These are phyloP conservation scores for Aphaenogaster floridana DNA, from an alignment of 1,140 invertebrate species.

Conservation along the genomic window DNA sequence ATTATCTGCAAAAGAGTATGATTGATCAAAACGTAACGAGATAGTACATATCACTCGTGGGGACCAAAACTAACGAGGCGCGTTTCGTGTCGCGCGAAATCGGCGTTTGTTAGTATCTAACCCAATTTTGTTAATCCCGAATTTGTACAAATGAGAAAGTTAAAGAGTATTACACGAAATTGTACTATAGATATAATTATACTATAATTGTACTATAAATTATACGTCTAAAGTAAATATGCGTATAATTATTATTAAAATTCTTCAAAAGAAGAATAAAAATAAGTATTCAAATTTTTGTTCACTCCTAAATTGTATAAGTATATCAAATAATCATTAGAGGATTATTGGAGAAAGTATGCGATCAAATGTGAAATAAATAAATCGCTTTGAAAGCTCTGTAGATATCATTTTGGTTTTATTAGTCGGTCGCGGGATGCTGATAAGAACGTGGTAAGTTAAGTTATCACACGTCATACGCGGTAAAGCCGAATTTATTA, in stretches of 20 bases:
- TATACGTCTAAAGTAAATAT: slow-evolving; percentile 8
- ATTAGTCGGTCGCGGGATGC: too few relatives aligned
- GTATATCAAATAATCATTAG: not conserved
- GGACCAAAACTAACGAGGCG: slow-evolving; percentile 42
- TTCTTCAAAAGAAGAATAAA: slow-evolving; percentile 1
- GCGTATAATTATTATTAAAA: not conserved
- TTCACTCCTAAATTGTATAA: not conserved
- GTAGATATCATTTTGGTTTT: not conserved
- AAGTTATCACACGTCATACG: too few relatives aligned
- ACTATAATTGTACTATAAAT: not conserved
- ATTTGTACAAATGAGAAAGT: slow-evolving; percentile 19
- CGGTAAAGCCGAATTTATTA: too few relatives aligned
- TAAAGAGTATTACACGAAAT: not conserved
- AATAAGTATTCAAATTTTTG: not conserved
- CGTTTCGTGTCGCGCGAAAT: slow-evolving; percentile 32
- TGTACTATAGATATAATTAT: not conserved
- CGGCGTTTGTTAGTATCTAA: slow-evolving; percentile 43
- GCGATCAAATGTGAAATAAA: not conserved
- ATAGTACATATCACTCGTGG: slow-evolving; percentile 51
- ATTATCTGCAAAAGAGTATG: slow-evolving; percentile 72
- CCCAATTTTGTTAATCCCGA: slow-evolving; percentile 36
- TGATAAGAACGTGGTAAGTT: too few relatives aligned
- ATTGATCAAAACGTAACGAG: slow-evolving; percentile 60
- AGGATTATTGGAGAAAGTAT: not conserved
- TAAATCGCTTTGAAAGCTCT: not conserved